Evolutionary conservation across 2,797 vertebrate species (phyloP).

Genomic region (Zonotrichia albicollis): DNA sequence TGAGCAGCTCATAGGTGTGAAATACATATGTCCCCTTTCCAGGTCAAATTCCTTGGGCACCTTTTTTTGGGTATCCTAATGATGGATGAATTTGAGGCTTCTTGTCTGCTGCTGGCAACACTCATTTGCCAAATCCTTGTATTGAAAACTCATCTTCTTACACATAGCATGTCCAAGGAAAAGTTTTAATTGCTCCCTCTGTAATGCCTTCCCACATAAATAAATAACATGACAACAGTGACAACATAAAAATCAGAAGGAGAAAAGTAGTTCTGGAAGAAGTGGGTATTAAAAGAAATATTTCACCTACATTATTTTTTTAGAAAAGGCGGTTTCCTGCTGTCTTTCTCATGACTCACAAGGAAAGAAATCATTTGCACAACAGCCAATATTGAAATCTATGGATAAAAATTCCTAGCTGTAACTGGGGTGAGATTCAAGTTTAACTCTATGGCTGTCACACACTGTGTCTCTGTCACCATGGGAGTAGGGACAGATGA

Average conservation of each 20-base stretch:
- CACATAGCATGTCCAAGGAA: background rate
- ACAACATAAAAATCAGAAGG: background rate
- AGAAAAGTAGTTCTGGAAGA: background rate
- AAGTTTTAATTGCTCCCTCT: background rate
- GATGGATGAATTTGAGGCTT: background rate
- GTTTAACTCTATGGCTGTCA: background rate
- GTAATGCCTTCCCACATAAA: background rate
- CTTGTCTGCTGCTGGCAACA: background rate
- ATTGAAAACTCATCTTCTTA: background rate
- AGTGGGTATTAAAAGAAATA: background rate
- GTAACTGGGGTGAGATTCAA: background rate
- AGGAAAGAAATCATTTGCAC: background rate
- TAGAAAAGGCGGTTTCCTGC: background rate
- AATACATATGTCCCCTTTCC: background rate
- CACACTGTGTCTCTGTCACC: background rate
- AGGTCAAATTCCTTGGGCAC: background rate
- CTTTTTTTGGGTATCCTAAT: background rate
- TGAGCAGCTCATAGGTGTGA: background rate
- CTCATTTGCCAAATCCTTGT: background rate
- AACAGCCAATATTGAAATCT: background rate
- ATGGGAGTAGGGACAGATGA: fast-evolving
- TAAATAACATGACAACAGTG: background rate
- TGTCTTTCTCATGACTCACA: fast-evolving
- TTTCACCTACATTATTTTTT: background rate
- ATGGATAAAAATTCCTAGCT: background rate